A percentile compares a stretch with the other conserved stretches of the same genome.
Evolutionary conservation across 2,113 vertebrate species (phyloP).

Genomic region (Cairina moschata): DNA sequence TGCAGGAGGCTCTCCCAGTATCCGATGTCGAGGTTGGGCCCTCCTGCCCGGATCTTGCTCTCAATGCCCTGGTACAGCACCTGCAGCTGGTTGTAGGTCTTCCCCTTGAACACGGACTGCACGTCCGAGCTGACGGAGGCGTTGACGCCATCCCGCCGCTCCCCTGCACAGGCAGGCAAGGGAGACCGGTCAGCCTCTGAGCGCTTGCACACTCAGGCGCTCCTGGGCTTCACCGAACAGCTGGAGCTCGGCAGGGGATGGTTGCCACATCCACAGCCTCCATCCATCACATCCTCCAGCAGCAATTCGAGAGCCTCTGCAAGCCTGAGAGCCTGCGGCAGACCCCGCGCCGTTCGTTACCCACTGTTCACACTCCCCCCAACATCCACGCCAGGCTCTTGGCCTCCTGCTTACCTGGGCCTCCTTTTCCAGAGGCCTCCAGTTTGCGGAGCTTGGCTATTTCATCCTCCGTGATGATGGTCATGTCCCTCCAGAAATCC

Average conservation of each 20-base stretch:
- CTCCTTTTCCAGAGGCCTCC: conserved; percentile 93
- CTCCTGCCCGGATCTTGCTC: conserved; percentile 89
- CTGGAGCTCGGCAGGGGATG: background rate
- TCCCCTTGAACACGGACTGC: conserved; percentile 95
- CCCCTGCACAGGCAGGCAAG: conserved; percentile 73
- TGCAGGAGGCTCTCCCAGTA: conserved; percentile 98
- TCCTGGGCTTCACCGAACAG: rapidly evolving
- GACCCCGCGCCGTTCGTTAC: rapidly evolving
- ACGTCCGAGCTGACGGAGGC: conserved; percentile 94
- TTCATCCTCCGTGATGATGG: conserved; percentile 95
- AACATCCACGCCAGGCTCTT: background rate
- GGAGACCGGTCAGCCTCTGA: rapidly evolving
- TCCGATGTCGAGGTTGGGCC: conserved; percentile 95
- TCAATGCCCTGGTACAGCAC: conserved; percentile 94
- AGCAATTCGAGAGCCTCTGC: background rate
- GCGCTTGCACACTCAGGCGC: rapidly evolving
- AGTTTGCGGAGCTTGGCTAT: conserved; percentile 95
- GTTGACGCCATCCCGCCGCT: conserved; percentile 95
- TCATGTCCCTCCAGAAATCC: conserved; percentile 99
- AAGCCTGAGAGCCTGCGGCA: rapidly evolving
- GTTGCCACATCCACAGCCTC: background rate
- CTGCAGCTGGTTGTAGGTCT: conserved; percentile 96
- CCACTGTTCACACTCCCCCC: rapidly evolving
- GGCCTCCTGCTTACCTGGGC: conserved; percentile 81
- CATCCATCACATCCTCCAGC: background rate